Conservation (phyloP, 2,113 vertebrate species). For the Choloepus hoffmanni region DNA sequence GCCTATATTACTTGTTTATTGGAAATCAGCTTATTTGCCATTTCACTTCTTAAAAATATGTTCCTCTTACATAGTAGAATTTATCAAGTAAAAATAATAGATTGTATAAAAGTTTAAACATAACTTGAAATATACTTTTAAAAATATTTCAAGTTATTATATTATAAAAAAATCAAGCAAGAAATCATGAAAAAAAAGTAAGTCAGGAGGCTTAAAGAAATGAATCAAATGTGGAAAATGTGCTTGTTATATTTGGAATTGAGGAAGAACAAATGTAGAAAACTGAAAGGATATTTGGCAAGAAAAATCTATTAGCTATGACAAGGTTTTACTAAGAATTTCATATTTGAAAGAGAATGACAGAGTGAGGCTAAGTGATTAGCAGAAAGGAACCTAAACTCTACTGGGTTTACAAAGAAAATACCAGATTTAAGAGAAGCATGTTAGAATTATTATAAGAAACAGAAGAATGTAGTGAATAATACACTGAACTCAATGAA, state of each 20-base stretch:
- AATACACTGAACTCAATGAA: neutral
- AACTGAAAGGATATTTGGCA: neutral
- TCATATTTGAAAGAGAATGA: constrained; percentile 42
- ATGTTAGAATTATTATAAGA: neutral
- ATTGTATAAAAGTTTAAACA: neutral
- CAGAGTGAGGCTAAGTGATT: neutral
- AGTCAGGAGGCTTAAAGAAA: constrained; percentile 5
- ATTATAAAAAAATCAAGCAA: neutral
- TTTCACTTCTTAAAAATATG: neutral
- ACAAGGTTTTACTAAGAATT: constrained; percentile 27
- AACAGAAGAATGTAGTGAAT: neutral
- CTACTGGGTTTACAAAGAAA: constrained; percentile 7
- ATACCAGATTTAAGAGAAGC: neutral
- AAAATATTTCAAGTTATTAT: neutral
- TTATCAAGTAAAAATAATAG: neutral
- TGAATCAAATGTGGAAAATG: constrained; percentile 2
- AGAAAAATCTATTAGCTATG: neutral
- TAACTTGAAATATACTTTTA: neutral
- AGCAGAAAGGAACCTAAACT: neutral
- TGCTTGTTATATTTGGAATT: neutral
- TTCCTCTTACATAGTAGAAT: constrained; percentile 10
- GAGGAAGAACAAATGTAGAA: neutral
- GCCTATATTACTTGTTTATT: neutral
- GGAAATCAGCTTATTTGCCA: neutral
- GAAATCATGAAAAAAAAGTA: neutral